A percentile compares a stretch with the other conserved stretches of the same genome.
These are phyloP conservation scores for Sylvia atricapilla DNA, from an alignment of 2,113 vertebrate species.

Conservation along the genomic window DNA sequence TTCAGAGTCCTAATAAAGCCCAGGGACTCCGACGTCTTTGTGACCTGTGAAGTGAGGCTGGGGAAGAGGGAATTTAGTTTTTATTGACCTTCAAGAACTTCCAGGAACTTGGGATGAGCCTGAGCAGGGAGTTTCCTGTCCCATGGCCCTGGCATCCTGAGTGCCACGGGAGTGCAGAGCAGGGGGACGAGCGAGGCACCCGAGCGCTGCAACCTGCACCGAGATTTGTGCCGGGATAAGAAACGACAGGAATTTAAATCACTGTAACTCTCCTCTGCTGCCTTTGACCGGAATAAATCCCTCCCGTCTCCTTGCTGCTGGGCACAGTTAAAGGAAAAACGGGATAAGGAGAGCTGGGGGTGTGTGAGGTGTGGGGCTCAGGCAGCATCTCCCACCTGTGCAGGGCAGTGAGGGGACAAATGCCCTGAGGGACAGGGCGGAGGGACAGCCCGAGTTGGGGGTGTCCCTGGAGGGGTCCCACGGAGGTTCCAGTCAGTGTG, in stretches of 20 bases:
- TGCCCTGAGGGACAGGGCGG: background rate
- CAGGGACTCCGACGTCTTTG: rapidly evolving
- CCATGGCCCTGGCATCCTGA: rapidly evolving
- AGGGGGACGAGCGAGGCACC: background rate
- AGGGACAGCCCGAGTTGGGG: background rate
- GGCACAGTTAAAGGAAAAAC: background rate
- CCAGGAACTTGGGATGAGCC: background rate
- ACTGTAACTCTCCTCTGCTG: background rate
- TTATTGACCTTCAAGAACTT: background rate
- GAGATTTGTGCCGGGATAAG: background rate
- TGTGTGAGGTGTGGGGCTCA: background rate
- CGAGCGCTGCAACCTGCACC: rapidly evolving
- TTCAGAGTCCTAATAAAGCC: background rate
- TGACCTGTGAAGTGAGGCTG: rapidly evolving
- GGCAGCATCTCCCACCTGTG: background rate
- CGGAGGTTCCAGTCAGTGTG: rapidly evolving
- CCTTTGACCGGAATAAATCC: background rate
- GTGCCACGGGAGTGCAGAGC: background rate
- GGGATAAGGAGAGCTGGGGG: background rate
- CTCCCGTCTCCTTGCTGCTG: background rate
- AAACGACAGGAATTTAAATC: rapidly evolving
- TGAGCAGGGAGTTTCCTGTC: background rate
- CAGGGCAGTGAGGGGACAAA: rapidly evolving
- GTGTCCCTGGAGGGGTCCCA: rapidly evolving
- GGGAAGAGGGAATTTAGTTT: background rate